Evolutionary conservation across 2,797 vertebrate genomes (phyloP).

Genomic region (Natrix natrix): DNA sequence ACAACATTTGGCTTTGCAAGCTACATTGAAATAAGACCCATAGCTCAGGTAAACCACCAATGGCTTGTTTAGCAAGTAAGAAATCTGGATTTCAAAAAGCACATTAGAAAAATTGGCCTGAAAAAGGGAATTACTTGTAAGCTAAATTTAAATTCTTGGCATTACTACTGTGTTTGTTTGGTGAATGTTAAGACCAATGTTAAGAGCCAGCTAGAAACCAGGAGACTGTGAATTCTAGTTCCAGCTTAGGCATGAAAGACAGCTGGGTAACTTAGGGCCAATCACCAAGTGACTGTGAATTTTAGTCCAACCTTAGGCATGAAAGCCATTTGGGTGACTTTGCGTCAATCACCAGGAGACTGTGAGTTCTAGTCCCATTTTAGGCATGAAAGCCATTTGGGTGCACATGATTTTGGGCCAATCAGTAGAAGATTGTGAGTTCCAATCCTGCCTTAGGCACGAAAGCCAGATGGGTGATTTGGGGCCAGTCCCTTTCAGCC

Average conservation of each 20-base stretch:
- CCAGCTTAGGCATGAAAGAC: not conserved
- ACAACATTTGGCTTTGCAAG: not conserved
- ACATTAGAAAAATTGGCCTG: not conserved
- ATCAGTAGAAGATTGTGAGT: no score
- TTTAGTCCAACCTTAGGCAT: not conserved
- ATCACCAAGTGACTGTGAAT: not conserved
- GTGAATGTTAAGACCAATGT: not conserved
- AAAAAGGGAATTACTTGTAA: conserved; percentile 1
- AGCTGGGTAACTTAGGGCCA: not conserved
- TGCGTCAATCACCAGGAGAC: no score
- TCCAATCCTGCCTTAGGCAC: not conserved
- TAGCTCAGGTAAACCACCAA: not conserved
- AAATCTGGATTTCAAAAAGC: not conserved
- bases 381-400: not conserved
- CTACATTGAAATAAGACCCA: not conserved
- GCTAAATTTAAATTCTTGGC: not conserved
- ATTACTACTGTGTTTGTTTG: not conserved
- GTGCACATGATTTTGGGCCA: not conserved
- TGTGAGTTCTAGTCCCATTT: not conserved
- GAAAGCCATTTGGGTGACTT: not conserved
- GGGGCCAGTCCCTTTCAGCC: not conserved
- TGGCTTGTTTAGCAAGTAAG: not conserved
- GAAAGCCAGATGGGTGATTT: not conserved
- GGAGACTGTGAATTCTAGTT: not conserved
- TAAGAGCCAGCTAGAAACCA: not conserved